Conservation (phyloP, 2,888 invertebrate species). For the Odontocerum albicorne region DNA sequence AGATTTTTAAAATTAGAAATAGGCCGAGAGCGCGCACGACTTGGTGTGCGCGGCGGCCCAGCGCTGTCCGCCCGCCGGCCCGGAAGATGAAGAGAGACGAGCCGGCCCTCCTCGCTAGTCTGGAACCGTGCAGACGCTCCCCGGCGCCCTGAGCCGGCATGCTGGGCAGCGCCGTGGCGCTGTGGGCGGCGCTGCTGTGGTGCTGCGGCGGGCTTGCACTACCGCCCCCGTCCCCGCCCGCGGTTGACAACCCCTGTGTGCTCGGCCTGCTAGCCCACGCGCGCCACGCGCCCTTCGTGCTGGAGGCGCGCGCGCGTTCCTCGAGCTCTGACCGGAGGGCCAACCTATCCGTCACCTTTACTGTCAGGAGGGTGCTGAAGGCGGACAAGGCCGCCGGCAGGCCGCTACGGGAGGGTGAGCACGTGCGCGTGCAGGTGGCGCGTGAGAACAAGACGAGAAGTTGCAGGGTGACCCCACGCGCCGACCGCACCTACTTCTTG, state of each 20-base stretch:
- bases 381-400: conserved; percentile 8
- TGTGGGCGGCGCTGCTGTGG: conserved; percentile 29
- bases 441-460: too few relatives aligned
- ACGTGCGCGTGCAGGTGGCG: conserved; percentile 29
- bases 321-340: conserved; percentile 26
- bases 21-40: conserved; percentile 23
- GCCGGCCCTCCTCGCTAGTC: too few relatives aligned
- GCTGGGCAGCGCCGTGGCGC: conserved; percentile 25
- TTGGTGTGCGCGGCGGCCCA: conserved; percentile 23
- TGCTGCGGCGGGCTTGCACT: conserved; percentile 20
- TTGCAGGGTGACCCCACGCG: conserved; percentile 24
- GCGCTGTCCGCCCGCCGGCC: conserved; percentile 13
- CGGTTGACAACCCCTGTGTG: conserved; percentile 17
- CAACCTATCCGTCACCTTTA: conserved; percentile 32
- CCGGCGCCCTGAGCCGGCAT: conserved; percentile 28
- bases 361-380: conserved; percentile 28
- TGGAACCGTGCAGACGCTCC: conserved; percentile 7
- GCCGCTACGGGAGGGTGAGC: conserved; percentile 15
- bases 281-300: conserved; percentile 26
- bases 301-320: conserved; percentile 30
- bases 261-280: conserved; percentile 19
- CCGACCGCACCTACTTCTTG: conserved; percentile 27
- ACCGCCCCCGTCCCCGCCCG: conserved; percentile 12
- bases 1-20: conserved; percentile 33
- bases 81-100: conserved; percentile 21